Evolutionary conservation across 2,888 invertebrate genomes (phyloP).

Genomic region (Xestia xanthographa): DNA sequence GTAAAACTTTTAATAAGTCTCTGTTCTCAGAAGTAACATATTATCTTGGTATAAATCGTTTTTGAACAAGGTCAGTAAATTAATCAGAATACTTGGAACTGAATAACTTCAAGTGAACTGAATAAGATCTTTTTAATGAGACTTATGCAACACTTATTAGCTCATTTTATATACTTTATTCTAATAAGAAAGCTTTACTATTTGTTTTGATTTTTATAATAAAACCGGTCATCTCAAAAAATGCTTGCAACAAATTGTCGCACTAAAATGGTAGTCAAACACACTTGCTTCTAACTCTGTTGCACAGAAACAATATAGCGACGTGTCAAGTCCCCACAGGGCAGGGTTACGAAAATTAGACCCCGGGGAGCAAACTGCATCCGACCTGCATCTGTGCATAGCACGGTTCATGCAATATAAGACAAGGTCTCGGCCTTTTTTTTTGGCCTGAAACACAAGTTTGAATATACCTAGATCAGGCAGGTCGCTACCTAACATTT

Average conservation of each 20-base stretch:
- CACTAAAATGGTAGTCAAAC: constrained; percentile 65
- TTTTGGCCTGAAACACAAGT: no score
- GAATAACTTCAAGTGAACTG: constrained; percentile 4
- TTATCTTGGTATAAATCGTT: constrained; percentile 26
- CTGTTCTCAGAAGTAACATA: constrained; percentile 49
- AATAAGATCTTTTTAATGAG: neutral
- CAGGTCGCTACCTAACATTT: no score
- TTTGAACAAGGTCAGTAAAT: constrained; percentile 16
- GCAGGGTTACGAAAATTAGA: constrained; percentile 89
- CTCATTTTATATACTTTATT: neutral
- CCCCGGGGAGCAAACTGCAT: constrained; percentile 86
- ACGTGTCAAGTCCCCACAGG: constrained; percentile 76
- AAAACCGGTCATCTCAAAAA: neutral
- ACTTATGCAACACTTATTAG: neutral
- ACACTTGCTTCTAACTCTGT: constrained; percentile 63
- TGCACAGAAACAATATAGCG: constrained; percentile 59
- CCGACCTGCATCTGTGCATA: constrained; percentile 87
- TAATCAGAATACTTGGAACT: constrained; percentile 44
- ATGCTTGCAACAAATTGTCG: constrained; percentile 43
- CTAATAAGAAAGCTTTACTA: no score
- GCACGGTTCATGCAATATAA: constrained; percentile 59
- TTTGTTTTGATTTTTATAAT: neutral
- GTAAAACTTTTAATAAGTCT: constrained; percentile 9
- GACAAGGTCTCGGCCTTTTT: neutral
- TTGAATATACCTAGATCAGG: no score